Base-by-base conservation (phyloP, 2,888 invertebrate genomes). In the Ophion obscuratus region DNA sequence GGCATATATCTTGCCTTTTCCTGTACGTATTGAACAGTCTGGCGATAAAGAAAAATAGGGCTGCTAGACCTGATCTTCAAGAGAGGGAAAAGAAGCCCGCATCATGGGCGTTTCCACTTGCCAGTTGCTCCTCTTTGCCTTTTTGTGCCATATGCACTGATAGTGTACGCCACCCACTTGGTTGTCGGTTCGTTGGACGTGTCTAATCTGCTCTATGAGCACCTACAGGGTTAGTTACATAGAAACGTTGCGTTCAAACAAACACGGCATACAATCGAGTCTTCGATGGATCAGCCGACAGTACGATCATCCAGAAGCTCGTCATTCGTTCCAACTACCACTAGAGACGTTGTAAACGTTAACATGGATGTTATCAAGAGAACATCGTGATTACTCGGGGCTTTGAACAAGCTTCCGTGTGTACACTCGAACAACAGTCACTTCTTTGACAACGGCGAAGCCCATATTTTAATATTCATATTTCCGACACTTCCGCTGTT, bases 111-210 rank as follows among this genome's bases (percentile, higher is more conserved):
- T 31, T 61, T 53, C 47, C 61, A 24, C 68, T 81, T 73, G 66
- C 83, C 71, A 75, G 80, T 87, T 81, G 87, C 80, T 79, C 80
- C 83, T 73, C 83, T 87, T 91, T 89, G 89, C 86, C 31, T 59
- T 77, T 73, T 24, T 7, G 66, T 84, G 53, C 81, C 44, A 66
- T 67, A 36, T 83, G 91, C 91, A 91, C 92, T 91, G 90, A 91
- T 92, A 91, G 90, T 89, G 74, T 78, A 77, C 84, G 73, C 82
- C 76, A 77, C 62, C 81, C 87, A 88, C 86, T 87, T 88, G 88
- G 87, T 90, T 90, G 85, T 82, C 89, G 85, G 90, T 74, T 89
- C 90, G 87, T 84, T 91, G 90, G 87, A 87, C 89, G 87, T 88
- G 77, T 66, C 71, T 67, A 74, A 74, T 73, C 66, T 66, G 75